Conservation (phyloP, 2,797 vertebrate species). For the Coregonus ussuriensis region DNA sequence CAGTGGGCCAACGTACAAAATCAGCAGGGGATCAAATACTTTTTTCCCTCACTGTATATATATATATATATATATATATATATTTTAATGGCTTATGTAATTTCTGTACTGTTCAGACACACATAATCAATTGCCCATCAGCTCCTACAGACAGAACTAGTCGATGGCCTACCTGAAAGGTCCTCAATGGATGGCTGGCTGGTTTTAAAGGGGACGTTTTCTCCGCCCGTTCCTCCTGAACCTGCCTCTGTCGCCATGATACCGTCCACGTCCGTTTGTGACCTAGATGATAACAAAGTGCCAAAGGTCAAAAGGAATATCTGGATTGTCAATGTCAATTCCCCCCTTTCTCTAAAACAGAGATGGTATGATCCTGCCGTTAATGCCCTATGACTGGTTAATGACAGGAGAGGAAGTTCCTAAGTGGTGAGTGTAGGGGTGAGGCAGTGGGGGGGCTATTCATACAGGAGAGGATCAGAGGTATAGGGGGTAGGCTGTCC, state of each 20-base stretch:
- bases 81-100: too few species aligned
- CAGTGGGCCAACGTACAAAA: too few species aligned
- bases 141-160: neutral
- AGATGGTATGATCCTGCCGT: constrained; percentile 36
- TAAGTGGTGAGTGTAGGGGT: constrained; percentile 4
- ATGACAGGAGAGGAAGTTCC: constrained; percentile 21
- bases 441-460: constrained; percentile 16
- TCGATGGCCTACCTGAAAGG: constrained; percentile 79
- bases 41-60: too few species aligned
- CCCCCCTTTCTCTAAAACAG: constrained; percentile 31
- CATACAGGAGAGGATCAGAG: constrained; percentile 20
- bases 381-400: constrained; percentile 51
- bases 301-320: constrained; percentile 29
- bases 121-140: neutral
- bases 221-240: constrained; percentile 77
- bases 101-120: neutral
- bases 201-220: constrained; percentile 77
- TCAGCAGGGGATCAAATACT: too few species aligned
- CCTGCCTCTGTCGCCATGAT: constrained; percentile 75
- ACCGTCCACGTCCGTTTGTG: constrained; percentile 90
- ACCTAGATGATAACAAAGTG: constrained; percentile 69
- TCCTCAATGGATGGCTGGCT: constrained; percentile 87
- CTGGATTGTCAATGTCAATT: constrained; percentile 18
- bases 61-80: too few species aligned
- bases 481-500: neutral